These are phyloP conservation scores for Alloscopus bannaensis DNA, from an alignment of 2,888 invertebrate genomes.

Conservation along the genomic window DNA sequence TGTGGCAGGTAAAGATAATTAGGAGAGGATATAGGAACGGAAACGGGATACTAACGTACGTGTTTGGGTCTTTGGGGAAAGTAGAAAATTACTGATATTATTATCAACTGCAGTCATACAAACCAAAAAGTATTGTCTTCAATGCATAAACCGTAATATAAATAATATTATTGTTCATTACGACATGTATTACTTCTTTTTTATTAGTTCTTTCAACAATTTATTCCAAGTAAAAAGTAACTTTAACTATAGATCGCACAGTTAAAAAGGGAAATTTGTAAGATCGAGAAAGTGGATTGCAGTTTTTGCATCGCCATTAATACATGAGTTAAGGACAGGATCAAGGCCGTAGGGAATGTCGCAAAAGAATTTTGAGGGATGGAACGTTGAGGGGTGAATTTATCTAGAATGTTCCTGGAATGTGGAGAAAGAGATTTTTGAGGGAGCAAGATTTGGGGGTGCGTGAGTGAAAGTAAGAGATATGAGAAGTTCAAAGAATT, in stretches of 20 bases:
- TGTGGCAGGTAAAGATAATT: conserved; percentile 1
- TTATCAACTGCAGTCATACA: conserved; percentile 7
- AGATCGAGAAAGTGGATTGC: not conserved
- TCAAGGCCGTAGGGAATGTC: not conserved
- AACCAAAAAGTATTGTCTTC: conserved; percentile 57
- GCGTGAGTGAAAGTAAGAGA: not conserved
- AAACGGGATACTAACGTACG: conserved; percentile 9
- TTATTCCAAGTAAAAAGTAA: conserved; percentile 21
- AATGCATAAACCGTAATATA: conserved; percentile 41
- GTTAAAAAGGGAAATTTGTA: not conserved
- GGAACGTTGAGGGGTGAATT: too few relatives aligned
- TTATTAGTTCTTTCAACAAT: conserved; percentile 44
- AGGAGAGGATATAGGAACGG: not conserved
- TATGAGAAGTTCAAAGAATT: conserved; percentile 50
- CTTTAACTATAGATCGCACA: too few relatives aligned
- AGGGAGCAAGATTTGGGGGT: too few relatives aligned
- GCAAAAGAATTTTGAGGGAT: not conserved
- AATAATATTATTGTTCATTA: too few relatives aligned
- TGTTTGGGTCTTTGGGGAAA: too few relatives aligned
- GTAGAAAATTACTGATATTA: too few relatives aligned
- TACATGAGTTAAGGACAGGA: too few relatives aligned
- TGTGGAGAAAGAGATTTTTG: too few relatives aligned
- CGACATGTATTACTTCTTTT: conserved; percentile 49
- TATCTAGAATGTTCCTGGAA: too few relatives aligned
- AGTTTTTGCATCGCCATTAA: conserved; percentile 11